phyloP scores from a whole-genome alignment of 2,797 vertebrate species.

The Hirundo rustica region DNA sequence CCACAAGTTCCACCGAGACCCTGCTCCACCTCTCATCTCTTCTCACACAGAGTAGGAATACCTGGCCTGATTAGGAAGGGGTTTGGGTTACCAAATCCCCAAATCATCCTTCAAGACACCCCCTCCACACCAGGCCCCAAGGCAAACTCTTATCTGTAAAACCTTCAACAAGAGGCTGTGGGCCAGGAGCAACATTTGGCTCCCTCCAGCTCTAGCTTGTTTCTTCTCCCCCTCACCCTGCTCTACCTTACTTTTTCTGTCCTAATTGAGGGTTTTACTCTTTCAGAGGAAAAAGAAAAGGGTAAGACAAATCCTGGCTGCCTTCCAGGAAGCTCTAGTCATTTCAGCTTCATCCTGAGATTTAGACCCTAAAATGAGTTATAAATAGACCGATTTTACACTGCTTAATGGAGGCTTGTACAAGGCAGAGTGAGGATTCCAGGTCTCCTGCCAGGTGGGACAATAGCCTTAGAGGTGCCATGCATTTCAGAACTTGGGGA shows the following conservation, averaged over 20 bases:
- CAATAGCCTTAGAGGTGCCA: not conserved
- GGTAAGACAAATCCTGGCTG: conserved; percentile 24
- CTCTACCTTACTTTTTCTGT: not conserved
- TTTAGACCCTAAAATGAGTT: conserved; percentile 55
- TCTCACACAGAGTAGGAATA: not conserved
- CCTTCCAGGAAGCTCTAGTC: conserved; percentile 29
- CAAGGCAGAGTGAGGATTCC: not conserved
- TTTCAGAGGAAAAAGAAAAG: conserved; percentile 25
- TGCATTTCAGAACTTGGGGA: not conserved
- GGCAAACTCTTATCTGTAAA: not conserved
- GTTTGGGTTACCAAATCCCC: not conserved
- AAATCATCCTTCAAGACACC: not conserved
- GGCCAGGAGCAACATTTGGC: not conserved
- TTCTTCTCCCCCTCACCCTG: not conserved
- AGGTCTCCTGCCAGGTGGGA: not conserved
- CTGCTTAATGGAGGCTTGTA: conserved; percentile 16
- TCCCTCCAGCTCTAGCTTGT: not conserved
- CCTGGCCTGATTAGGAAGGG: not conserved
- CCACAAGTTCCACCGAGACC: not conserved
- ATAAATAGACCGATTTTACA: conserved; percentile 23
- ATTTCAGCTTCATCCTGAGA: conserved; percentile 44
- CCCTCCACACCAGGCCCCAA: not conserved
- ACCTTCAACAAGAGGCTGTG: not conserved
- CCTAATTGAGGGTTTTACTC: conserved; percentile 42
- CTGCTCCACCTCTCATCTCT: not conserved